phyloP scores from a whole-genome alignment of 2,113 vertebrate species.

The Cygnus buccinator region DNA sequence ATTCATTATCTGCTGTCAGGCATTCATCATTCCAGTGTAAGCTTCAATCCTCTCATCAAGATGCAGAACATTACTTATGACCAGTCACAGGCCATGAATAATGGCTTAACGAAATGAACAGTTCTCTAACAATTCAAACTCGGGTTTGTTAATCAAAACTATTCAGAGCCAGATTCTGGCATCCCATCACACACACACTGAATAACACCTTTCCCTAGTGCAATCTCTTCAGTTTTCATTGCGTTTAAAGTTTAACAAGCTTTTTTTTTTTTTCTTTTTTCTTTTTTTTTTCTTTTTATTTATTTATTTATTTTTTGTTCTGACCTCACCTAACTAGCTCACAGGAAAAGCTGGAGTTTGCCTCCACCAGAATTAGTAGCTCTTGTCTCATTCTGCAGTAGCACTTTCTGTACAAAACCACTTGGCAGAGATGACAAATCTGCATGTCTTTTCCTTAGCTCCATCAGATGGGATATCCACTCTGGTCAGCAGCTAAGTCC shows the following conservation, averaged over 20 bases:
- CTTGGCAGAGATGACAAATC: background rate
- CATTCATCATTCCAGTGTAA: conserved; percentile 59
- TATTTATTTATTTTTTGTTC: background rate
- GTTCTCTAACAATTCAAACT: conserved; percentile 41
- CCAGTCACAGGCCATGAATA: conserved; percentile 66
- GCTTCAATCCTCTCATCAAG: conserved; percentile 67
- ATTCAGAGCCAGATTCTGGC: conserved; percentile 45
- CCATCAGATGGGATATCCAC: background rate
- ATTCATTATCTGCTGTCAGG: conserved; percentile 70
- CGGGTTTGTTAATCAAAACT: conserved; percentile 62
- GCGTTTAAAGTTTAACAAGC: conserved; percentile 4
- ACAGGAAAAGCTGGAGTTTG: background rate
- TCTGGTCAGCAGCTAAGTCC: background rate
- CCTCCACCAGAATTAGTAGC: background rate
- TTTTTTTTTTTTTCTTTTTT: background rate
- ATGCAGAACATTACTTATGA: conserved; percentile 69
- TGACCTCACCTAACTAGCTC: background rate
- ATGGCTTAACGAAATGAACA: conserved; percentile 68
- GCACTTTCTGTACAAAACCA: background rate
- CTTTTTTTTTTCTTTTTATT: background rate
- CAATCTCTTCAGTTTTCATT: conserved; percentile 2
- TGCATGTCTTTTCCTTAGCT: background rate
- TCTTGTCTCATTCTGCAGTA: background rate
- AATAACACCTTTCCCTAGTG: background rate
- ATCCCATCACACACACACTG: background rate